A percentile compares a stretch with the other conserved stretches of the same genome.
phyloP scores from a whole-genome alignment of 1,140 invertebrate genomes.

The Cepaea nemoralis region DNA sequence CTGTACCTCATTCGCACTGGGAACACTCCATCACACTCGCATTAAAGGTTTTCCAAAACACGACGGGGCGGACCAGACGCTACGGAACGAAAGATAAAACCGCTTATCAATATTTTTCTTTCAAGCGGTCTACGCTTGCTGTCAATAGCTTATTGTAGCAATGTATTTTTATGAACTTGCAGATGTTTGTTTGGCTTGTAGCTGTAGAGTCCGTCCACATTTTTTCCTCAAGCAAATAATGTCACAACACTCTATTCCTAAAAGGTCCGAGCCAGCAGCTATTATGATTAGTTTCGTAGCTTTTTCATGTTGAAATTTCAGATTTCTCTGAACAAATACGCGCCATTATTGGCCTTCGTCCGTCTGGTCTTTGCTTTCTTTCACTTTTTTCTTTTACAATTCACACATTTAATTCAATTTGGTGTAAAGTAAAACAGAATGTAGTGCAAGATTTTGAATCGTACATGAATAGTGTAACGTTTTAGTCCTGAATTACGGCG shows the following conservation, averaged over 20 bases:
- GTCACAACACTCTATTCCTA: conserved; percentile 3
- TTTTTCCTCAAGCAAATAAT: conserved; percentile 1
- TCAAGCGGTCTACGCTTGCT: background rate
- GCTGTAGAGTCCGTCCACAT: background rate
- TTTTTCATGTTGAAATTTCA: background rate
- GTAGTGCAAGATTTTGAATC: background rate
- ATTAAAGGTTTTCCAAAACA: conserved; percentile 9
- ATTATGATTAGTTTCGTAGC: conserved; percentile 7
- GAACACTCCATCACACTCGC: background rate
- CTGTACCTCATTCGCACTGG: background rate
- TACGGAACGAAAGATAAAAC: conserved; percentile 7
- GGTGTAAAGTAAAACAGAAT: background rate
- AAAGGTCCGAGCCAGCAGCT: background rate
- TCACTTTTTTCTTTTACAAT: background rate
- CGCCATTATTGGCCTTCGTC: background rate
- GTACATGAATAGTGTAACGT: background rate
- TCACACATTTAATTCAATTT: background rate
- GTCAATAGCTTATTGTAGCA: background rate
- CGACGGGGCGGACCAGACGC: background rate
- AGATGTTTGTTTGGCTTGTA: conserved; percentile 16
- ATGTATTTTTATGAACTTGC: conserved; percentile 16
- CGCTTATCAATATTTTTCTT: conserved; percentile 13
- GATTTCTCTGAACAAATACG: background rate
- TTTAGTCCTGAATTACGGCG: background rate
- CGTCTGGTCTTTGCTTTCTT: conserved; percentile 1